A percentile compares a stretch with the other conserved stretches of the same genome.
phyloP scores from a whole-genome alignment of 2,888 invertebrate genomes.

The Sarcophaga carnaria region DNA sequence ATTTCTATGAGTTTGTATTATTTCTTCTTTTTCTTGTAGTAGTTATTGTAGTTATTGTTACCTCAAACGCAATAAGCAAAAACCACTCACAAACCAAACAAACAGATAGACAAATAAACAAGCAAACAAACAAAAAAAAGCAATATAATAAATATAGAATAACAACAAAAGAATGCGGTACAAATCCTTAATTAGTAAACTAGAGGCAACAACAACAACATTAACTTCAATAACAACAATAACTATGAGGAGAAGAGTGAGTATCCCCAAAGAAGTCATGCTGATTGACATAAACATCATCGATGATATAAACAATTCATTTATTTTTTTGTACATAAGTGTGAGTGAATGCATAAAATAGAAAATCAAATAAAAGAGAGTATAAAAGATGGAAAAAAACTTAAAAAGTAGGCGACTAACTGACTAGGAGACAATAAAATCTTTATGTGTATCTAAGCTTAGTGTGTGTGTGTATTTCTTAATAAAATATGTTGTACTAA shows the following conservation, averaged over 20 bases:
- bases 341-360: not conserved
- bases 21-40: not conserved
- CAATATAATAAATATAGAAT: constrained; percentile 26
- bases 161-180: constrained; percentile 64
- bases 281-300: constrained; percentile 63
- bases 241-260: not conserved
- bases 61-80: constrained; percentile 38
- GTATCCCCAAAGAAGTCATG: constrained; percentile 43
- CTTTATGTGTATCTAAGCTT: not conserved
- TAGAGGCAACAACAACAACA: constrained; percentile 25
- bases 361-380: not conserved
- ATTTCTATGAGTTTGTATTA: not conserved
- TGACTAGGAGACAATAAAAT: constrained; percentile 45
- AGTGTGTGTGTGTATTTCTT: no score
- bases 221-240: constrained; percentile 23
- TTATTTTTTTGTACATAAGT: not conserved
- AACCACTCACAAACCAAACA: not conserved
- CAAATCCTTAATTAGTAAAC: constrained; percentile 67
- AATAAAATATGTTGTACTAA: not conserved
- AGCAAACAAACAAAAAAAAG: constrained; percentile 22
- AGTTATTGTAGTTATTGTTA: constrained; percentile 34
- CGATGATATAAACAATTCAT: not conserved
- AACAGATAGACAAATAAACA: not conserved
- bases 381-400: not conserved
- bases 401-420: constrained; percentile 42